phyloP scores from a whole-genome alignment of 2,888 invertebrate species.

The Brachyopa scutellaris region DNA sequence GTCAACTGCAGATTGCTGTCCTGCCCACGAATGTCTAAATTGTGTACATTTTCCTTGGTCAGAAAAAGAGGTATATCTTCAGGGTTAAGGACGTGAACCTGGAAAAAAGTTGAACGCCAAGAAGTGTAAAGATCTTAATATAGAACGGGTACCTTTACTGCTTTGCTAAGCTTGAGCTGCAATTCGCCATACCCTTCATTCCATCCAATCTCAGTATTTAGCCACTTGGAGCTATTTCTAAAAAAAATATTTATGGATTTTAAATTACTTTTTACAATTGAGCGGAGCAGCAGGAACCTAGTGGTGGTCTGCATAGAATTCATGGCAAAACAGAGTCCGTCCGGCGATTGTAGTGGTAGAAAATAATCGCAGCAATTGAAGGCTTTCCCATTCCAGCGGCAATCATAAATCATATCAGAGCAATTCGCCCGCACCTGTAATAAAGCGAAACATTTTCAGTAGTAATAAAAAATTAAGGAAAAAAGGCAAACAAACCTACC shows the following conservation, averaged over 20 bases:
- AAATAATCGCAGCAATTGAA: conserved; percentile 87
- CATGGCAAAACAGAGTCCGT: conserved; percentile 85
- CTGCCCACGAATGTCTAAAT: too few relatives aligned
- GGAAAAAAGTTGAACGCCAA: conserved; percentile 2
- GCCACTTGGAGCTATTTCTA: conserved; percentile 77
- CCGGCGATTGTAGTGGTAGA: conserved; percentile 84
- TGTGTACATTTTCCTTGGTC: too few relatives aligned
- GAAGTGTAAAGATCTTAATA: background rate
- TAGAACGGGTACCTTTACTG: conserved; percentile 70
- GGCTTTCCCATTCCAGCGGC: conserved; percentile 83
- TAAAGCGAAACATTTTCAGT: background rate
- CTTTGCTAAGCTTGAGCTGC: conserved; percentile 71
- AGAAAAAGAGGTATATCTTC: conserved; percentile 80
- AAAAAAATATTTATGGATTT: background rate
- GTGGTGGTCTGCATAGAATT: conserved; percentile 85
- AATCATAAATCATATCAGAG: conserved; percentile 82
- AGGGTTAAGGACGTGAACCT: conserved; percentile 77
- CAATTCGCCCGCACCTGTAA: conserved; percentile 81
- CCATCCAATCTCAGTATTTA: conserved; percentile 76
- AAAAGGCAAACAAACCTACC: conserved; percentile 70
- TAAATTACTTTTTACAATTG: background rate
- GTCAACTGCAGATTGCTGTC: conserved; percentile 80
- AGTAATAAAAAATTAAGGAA: background rate
- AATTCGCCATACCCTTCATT: conserved; percentile 74
- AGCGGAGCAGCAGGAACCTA: too few relatives aligned